Evolutionary conservation across 1,140 invertebrate genomes (phyloP).

Genomic region (Plutomurus gul): DNA sequence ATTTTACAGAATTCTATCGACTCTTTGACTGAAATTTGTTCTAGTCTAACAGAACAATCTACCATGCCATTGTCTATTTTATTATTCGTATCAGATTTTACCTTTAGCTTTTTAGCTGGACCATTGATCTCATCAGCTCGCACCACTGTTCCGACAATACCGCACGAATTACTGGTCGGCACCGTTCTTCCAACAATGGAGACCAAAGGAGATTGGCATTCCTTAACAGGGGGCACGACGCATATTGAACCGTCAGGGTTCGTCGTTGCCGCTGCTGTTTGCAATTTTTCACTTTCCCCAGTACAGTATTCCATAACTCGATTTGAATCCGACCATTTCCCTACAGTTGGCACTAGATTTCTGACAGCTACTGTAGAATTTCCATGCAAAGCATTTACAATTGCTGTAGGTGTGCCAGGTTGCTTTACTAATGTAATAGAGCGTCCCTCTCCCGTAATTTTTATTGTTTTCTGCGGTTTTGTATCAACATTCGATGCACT

Average conservation of each 20-base stretch:
- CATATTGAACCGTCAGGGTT: background rate
- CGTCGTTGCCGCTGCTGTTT: background rate
- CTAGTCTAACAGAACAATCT: background rate
- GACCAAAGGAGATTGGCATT: background rate
- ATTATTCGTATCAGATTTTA: background rate
- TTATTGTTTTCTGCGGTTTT: too few relatives aligned
- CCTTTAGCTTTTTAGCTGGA: slow-evolving; percentile 33
- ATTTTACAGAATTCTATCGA: background rate
- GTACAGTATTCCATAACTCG: background rate
- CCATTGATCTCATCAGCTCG: slow-evolving; percentile 15
- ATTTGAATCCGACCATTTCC: background rate
- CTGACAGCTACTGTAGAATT: background rate
- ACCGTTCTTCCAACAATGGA: background rate
- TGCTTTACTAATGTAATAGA: too few relatives aligned
- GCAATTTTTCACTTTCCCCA: background rate
- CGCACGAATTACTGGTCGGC: background rate
- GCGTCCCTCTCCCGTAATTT: too few relatives aligned
- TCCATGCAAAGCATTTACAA: too few relatives aligned
- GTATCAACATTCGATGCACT: too few relatives aligned
- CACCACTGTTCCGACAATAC: slow-evolving; percentile 24
- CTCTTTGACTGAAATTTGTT: background rate
- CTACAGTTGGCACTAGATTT: background rate
- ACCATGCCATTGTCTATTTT: background rate
- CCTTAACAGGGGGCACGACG: too few relatives aligned
- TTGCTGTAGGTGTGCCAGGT: too few relatives aligned